Evolutionary conservation across 2,113 vertebrate genomes (phyloP).

Genomic region (Silurus meridionalis): DNA sequence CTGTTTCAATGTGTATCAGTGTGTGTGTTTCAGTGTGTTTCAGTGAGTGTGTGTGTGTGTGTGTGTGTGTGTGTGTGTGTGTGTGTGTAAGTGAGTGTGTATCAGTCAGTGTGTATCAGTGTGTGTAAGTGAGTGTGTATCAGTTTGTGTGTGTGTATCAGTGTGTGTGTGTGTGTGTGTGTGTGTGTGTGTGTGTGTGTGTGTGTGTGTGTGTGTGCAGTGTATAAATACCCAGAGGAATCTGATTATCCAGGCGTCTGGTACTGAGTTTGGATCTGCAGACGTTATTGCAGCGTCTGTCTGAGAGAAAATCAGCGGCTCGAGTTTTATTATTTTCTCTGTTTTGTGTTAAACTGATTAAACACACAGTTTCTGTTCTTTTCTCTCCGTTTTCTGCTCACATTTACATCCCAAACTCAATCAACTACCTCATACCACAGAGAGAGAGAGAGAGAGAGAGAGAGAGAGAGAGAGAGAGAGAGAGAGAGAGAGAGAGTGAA

Average conservation of each 20-base stretch:
- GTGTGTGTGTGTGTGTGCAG: neutral
- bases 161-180: slow-evolving; percentile 6
- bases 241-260: slow-evolving; percentile 9
- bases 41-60: no score
- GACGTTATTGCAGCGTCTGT: neutral
- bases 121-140: no score
- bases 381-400: neutral
- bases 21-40: no score
- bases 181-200: slow-evolving; percentile 7
- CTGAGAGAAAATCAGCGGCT: neutral
- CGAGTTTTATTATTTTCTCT: slow-evolving; percentile 10
- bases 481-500: neutral
- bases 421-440: neutral
- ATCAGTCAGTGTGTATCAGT: no score
- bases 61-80: no score
- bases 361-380: neutral
- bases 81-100: neutral
- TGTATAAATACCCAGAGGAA: neutral
- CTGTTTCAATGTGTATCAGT: neutral
- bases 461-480: neutral
- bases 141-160: no score
- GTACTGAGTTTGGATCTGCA: neutral
- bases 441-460: neutral
- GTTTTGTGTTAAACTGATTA: neutral
- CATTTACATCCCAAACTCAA: neutral